A percentile compares a stretch with the other conserved stretches of the same genome.
Evolutionary conservation across 2,888 invertebrate genomes (phyloP).

Genomic region (Tuta absoluta): DNA sequence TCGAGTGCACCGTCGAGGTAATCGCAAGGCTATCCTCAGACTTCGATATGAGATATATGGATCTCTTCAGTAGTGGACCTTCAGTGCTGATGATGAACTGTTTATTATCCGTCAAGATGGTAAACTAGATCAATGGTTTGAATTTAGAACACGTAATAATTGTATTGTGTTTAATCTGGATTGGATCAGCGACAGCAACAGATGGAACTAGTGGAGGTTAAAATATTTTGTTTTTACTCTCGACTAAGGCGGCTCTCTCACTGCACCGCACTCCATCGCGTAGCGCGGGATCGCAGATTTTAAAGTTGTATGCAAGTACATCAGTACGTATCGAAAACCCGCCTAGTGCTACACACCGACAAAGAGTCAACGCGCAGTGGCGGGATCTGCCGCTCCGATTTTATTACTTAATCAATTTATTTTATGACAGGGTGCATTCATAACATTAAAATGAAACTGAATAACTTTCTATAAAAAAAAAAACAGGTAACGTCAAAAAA

Average conservation of each 20-base stretch:
- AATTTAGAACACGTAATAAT: neutral
- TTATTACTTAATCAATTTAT: no score
- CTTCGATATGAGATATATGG: neutral
- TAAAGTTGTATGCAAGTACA: no score
- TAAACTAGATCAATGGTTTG: constrained; percentile 5
- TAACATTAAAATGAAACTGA: neutral
- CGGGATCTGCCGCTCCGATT: no score
- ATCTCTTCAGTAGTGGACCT: neutral
- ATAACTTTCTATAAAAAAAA: no score
- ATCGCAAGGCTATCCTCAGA: neutral
- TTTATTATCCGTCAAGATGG: neutral
- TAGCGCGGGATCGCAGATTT: no score
- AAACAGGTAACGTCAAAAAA: no score
- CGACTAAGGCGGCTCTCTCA: no score
- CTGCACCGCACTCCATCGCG: no score
- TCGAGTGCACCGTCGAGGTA: constrained; percentile 15
- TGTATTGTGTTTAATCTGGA: neutral
- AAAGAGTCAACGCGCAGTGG: no score
- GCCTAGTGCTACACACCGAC: no score
- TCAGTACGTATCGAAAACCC: no score
- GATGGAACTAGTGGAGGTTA: neutral
- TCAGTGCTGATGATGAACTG: neutral
- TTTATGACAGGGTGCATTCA: neutral
- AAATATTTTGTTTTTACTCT: neutral
- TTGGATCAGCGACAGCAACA: neutral